Percentiles rank a stretch among this genome's conserved stretches.
Evolutionary conservation across 2,888 invertebrate genomes (phyloP).

Genomic region (Lymantria dispar): DNA sequence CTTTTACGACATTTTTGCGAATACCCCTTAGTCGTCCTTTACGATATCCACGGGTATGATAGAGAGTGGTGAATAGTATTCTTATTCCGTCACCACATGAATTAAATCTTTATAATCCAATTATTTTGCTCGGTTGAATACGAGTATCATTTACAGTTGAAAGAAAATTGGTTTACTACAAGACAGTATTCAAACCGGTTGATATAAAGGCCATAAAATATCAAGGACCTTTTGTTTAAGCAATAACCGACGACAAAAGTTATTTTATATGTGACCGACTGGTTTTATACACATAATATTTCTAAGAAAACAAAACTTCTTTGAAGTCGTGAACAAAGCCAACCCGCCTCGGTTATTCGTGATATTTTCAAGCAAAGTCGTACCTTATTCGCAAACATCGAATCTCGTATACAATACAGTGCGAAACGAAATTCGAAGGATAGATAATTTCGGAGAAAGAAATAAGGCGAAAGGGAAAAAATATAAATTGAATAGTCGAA

Average conservation of each 20-base stretch:
- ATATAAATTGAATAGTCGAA: constrained; percentile 82
- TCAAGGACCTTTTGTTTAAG: constrained; percentile 34
- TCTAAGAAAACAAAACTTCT: constrained; percentile 69
- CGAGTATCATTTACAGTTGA: too few relatives aligned
- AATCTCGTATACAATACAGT: constrained; percentile 80
- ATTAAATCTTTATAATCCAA: too few relatives aligned
- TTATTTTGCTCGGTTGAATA: too few relatives aligned
- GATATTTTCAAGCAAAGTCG: constrained; percentile 75
- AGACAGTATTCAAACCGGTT: too few relatives aligned
- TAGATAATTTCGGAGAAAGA: constrained; percentile 80
- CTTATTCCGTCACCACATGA: too few relatives aligned
- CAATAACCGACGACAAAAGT: constrained; percentile 48
- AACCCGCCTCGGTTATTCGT: constrained; percentile 78
- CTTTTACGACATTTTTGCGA: too few relatives aligned
- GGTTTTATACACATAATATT: constrained; percentile 74
- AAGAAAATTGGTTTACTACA: too few relatives aligned
- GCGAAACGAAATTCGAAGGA: constrained; percentile 81
- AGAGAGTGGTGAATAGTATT: too few relatives aligned
- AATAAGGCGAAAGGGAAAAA: constrained; percentile 79
- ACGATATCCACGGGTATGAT: too few relatives aligned
- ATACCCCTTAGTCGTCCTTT: too few relatives aligned
- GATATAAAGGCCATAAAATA: constrained; percentile 22
- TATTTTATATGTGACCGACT: constrained; percentile 35
- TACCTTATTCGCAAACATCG: constrained; percentile 81
- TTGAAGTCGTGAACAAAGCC: constrained; percentile 80